A percentile compares a stretch with the other conserved stretches of the same genome.
Evolutionary conservation across 2,888 invertebrate genomes (phyloP).

Genomic region (Criorhina ranunculi): DNA sequence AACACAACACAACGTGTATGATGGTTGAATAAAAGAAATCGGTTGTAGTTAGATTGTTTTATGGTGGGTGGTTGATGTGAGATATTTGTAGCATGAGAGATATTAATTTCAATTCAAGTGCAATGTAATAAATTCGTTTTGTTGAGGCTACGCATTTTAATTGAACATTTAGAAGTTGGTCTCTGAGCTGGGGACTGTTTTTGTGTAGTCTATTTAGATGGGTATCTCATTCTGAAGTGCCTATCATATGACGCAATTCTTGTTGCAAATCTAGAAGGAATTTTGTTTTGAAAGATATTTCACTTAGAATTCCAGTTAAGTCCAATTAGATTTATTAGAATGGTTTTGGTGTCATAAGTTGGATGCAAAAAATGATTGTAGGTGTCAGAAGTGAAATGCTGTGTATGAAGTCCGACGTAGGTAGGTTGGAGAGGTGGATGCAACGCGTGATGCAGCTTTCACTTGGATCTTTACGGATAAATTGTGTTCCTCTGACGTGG

Average conservation of each 20-base stretch:
- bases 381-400: too few species aligned
- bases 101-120: not conserved
- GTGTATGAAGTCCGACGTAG: too few species aligned
- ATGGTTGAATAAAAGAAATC: not conserved
- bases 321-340: too few species aligned
- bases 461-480: too few species aligned
- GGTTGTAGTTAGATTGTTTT: conserved; percentile 6
- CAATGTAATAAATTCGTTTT: conserved; percentile 23
- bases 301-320: too few species aligned
- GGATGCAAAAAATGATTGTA: too few species aligned
- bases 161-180: conserved; percentile 22
- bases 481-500: too few species aligned
- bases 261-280: not conserved
- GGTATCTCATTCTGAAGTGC: not conserved
- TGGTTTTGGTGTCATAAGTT: too few species aligned
- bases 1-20: conserved; percentile 71
- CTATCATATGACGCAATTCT: not conserved
- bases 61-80: conserved; percentile 30
- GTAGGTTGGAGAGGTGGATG: too few species aligned
- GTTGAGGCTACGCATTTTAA: conserved; percentile 26
- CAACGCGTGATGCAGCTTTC: too few species aligned
- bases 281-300: not conserved
- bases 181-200: not conserved
- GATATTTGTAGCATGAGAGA: conserved; percentile 41
- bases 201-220: conserved; percentile 23